A percentile compares a stretch with the other conserved stretches of the same genome.
Conservation (phyloP, 2,113 vertebrate genomes). For the Chauna torquata region DNA sequence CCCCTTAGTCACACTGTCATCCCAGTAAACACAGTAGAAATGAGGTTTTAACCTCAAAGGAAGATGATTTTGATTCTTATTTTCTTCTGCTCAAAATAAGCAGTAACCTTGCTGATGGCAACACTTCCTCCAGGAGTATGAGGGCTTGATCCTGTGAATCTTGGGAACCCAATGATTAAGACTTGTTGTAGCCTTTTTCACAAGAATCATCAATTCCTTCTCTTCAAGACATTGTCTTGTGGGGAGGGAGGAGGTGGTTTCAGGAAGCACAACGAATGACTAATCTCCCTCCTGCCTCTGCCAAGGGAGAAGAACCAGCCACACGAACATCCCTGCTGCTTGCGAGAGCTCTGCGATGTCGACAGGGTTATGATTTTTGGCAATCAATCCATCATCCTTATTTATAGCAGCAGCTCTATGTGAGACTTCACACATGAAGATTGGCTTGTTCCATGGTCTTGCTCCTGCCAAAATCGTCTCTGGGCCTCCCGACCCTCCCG, state of each 20-base stretch:
- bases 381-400: conserved; percentile 8
- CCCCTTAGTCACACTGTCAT: not conserved
- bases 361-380: conserved; percentile 41
- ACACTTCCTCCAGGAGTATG: rapidly evolving
- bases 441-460: not conserved
- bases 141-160: not conserved
- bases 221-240: not conserved
- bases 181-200: not conserved
- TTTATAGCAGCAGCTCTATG: not conserved
- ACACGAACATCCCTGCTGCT: conserved; percentile 6
- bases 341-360: not conserved
- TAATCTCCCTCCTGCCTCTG: conserved; percentile 25
- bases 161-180: not conserved
- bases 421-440: not conserved
- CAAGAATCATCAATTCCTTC: not conserved
- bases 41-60: not conserved
- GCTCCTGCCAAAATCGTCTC: not conserved
- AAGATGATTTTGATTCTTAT: not conserved
- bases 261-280: conserved; percentile 19
- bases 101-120: not conserved
- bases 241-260: conserved; percentile 22
- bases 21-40: not conserved
- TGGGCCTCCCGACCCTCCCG: not conserved
- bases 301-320: conserved; percentile 46
- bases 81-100: not conserved